phyloP scores from a whole-genome alignment of 2,888 invertebrate genomes.

The Alviniconcha strummeri region DNA sequence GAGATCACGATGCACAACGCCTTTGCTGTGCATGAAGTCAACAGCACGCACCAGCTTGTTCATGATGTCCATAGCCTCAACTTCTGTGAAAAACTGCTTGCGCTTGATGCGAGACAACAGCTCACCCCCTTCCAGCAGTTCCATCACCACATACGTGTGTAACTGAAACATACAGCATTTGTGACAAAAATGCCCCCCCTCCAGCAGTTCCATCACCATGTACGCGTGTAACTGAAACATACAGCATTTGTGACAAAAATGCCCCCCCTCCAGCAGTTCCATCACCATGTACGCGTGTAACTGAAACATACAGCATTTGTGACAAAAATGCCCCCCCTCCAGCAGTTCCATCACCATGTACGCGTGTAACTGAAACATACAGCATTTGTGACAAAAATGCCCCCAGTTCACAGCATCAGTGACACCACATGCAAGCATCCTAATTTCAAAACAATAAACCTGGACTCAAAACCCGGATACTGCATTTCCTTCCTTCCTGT shows the following conservation, averaged over 20 bases:
- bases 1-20: slow-evolving; percentile 93
- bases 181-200: no score
- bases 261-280: slow-evolving; percentile 87
- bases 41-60: slow-evolving; percentile 89
- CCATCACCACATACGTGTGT: background rate
- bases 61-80: slow-evolving; percentile 86
- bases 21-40: slow-evolving; percentile 86
- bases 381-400: no score
- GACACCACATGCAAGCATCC: no score
- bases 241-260: background rate
- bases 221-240: no score
- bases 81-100: slow-evolving; percentile 84
- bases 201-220: background rate
- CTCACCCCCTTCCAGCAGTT: slow-evolving; percentile 87
- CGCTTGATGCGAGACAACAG: slow-evolving; percentile 81
- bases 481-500: no score
- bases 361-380: slow-evolving; percentile 81
- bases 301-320: slow-evolving; percentile 69
- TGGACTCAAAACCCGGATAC: no score
- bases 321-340: slow-evolving; percentile 79
- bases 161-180: background rate
- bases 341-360: slow-evolving; percentile 93
- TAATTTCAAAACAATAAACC: no score
- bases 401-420: slow-evolving; percentile 73
- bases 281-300: slow-evolving; percentile 91